A percentile compares a stretch with the other conserved stretches of the same genome.
These are phyloP conservation scores for Ondatra zibethicus DNA, from an alignment of 2,113 vertebrate species.

Conservation along the genomic window DNA sequence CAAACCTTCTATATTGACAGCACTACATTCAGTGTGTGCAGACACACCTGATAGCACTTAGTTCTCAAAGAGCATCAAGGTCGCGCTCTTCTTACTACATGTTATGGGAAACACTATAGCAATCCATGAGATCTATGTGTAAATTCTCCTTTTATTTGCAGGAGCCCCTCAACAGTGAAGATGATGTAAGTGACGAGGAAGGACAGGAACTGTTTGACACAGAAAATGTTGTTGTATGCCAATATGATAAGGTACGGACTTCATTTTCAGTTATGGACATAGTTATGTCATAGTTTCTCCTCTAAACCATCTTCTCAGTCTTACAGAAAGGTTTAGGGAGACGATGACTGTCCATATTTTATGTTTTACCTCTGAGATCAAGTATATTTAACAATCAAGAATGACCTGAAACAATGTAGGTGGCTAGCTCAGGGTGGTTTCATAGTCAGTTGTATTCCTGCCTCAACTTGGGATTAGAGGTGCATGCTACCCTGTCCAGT, in stretches of 20 bases:
- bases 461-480: not conserved
- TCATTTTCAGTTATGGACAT: not conserved
- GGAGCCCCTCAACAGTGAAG: conserved; percentile 98
- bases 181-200: conserved; percentile 98
- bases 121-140: not conserved
- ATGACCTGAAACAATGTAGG: not conserved
- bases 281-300: not conserved
- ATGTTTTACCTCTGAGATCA: not conserved
- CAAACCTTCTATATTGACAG: not conserved
- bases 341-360: not conserved
- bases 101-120: not conserved
- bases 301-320: not conserved
- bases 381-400: not conserved
- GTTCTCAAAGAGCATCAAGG: not conserved
- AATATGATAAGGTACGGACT: conserved; percentile 96
- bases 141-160: conserved; percentile 77
- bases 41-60: not conserved
- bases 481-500: not conserved
- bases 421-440: not conserved
- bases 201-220: conserved; percentile 99
- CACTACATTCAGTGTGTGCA: not conserved
- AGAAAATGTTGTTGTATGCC: conserved; percentile 99
- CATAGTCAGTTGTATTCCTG: not conserved
- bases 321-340: not conserved
- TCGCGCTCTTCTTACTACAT: conserved; percentile 10